phyloP scores from a whole-genome alignment of 2,797 vertebrate genomes.

The Acanthis flammea region DNA sequence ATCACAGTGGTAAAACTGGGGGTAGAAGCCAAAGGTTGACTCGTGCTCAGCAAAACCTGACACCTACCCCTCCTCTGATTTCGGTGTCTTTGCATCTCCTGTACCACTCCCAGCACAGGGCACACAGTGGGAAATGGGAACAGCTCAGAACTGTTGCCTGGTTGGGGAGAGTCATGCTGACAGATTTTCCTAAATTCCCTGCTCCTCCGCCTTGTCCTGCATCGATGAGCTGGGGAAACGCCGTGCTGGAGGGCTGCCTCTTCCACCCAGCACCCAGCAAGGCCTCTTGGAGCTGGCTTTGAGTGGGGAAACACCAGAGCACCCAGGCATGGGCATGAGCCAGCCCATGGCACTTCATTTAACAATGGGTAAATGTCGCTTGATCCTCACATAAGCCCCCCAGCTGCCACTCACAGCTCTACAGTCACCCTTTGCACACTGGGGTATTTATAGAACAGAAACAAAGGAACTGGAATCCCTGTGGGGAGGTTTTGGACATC shows the following conservation, averaged over 20 bases:
- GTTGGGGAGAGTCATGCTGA: not conserved
- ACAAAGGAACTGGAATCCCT: conserved; percentile 55
- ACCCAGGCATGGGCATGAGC: not conserved
- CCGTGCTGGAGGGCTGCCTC: accelerated
- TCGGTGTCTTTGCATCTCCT: not conserved
- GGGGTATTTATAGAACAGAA: conserved; percentile 55
- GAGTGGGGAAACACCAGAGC: not conserved
- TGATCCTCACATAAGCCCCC: conserved; percentile 51
- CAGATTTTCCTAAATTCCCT: not conserved
- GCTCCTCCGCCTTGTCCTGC: not conserved
- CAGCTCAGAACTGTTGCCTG: accelerated
- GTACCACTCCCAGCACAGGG: not conserved
- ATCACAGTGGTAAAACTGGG: not conserved
- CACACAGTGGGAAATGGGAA: not conserved
- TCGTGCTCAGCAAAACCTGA: not conserved
- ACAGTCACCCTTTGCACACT: conserved; percentile 38
- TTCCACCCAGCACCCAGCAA: not conserved
- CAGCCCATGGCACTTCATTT: conserved; percentile 26
- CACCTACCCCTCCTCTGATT: not conserved
- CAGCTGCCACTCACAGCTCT: conserved; percentile 31
- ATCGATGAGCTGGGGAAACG: accelerated
- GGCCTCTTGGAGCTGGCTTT: not conserved
- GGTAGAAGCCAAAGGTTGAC: not conserved
- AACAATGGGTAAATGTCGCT: not conserved
- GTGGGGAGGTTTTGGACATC: not conserved